Base-by-base conservation (phyloP, 1,140 invertebrate species). In the Hirudo medicinalis region DNA sequence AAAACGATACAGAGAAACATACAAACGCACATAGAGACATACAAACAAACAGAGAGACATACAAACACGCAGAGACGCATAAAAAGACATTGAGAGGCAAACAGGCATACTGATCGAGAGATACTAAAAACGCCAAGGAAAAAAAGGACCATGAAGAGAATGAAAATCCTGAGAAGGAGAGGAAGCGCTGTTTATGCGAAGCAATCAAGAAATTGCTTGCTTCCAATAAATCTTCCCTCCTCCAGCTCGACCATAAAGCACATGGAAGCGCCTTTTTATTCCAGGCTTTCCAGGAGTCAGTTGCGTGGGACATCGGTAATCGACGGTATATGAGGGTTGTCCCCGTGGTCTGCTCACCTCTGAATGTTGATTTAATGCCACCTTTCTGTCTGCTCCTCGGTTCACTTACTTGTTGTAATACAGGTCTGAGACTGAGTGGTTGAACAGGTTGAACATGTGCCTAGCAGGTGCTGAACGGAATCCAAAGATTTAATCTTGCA, bases 81-180 rank as follows among this genome's bases (percentile, higher is more conserved):
- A 57, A 2, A 57, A 32, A 40, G 8, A 40, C 43, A 69, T 49
- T 11, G 29, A 49, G 22, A 9, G 29, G 32, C 49, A 69, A 6
- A 70, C 22, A 70, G n/a, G 22, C 36, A 70, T 49, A 54, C 22
- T n/a, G 40, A 70, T 53, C 36, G 29, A 70, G 20, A 68, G n/a
- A 53, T 53, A 70, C 5, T 25, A 20, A 70, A 22, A 63, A 36
- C 6, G 32, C 8, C 53, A 53, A n/a, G 29, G 2, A 32, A 20
- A 55, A 20, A 15, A 32, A 11, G 43, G 19, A 11, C 0, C 0
- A 32, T n/a, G 29, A 63, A 22, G 29, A 53, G 22, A 13, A 53
- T 53, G 69, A 32, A 17, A 70, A 19, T 22, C 22, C 29, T 32
- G 36, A 53, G 54, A 20, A 68, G 53, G 20, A 43, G 8, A 40